Evolutionary conservation across 1,140 invertebrate species (phyloP), one percentile per base, ranked within the genome.

Genomic region (Rhopalosiphum padi): DNA sequence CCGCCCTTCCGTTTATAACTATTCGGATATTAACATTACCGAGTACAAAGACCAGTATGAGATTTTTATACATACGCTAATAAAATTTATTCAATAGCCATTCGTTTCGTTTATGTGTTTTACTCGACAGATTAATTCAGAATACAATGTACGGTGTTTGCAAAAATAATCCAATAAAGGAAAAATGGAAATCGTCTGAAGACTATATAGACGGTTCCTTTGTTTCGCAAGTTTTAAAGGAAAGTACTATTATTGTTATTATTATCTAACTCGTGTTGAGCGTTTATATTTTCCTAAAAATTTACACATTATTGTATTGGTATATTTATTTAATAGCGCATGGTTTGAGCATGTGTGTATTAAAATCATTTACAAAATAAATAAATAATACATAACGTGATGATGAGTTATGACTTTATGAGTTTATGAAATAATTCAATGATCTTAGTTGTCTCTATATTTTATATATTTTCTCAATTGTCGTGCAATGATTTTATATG

Each of bases 151-250:
- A 91, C 43, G 35, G 68, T 48, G 4, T 91, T 23, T 91, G 90
- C 23, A 43, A 91, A 35, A 46, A 35, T 8, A 77, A 82, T 35
- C 60, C 21, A 25, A 35, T 1, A 7, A 35, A 46, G 43, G 51
- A 91, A 77, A 82, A 91, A 23, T 11, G 7, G 25, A 68, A 82
- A 91, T 23, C 48, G 2, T 82, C 30, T 11, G 90, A 82, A 51
- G 68, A 91, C 3, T 82, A 35, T 82, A 21, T 91, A 9, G 68
- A 83, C 60, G 68, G 90, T 22, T 25, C 43, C n/a, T 91, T 51
- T 35, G 68, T 91, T 82, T 37, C 90, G 46, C 68, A 91, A 48
- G 22, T 51, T 9, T 9, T 91, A 51, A 91, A 91, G 51, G 90
- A 48, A 82, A 82, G 90, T 91, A 82, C 55, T 35, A 68, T 68